These are phyloP conservation scores for Chionoecetes opilio DNA, from an alignment of 1,140 invertebrate genomes.

Conservation along the genomic window DNA sequence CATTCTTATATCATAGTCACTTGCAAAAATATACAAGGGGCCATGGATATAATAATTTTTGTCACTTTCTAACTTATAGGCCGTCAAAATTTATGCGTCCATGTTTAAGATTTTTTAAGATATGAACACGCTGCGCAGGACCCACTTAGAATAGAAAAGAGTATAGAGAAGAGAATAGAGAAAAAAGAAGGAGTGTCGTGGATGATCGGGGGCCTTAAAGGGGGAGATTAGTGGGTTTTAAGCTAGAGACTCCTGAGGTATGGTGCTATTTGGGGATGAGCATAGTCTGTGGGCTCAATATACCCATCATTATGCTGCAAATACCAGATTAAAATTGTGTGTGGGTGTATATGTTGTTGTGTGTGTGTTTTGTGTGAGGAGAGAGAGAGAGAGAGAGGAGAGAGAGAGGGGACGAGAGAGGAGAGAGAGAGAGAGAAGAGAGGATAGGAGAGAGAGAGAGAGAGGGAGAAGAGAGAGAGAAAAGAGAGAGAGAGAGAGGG, in stretches of 20 bases:
- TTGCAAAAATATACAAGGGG: background rate
- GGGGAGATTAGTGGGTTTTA: background rate
- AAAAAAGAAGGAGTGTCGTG: background rate
- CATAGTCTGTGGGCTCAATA: background rate
- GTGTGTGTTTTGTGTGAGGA: no score
- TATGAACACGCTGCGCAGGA: background rate
- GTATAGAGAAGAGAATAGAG: no score
- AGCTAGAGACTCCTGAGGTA: background rate
- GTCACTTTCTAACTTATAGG: background rate
- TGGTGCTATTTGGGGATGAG: background rate
- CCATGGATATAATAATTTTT: background rate
- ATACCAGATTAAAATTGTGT: background rate
- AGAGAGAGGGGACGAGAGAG: no score
- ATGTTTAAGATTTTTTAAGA: no score
- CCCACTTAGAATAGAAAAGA: no score
- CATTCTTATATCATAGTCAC: background rate
- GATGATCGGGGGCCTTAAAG: background rate
- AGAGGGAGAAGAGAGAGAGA: no score
- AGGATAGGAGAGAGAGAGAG: no score
- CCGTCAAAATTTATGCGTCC: background rate
- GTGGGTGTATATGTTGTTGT: no score
- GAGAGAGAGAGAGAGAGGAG: no score
- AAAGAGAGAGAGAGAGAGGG: no score
- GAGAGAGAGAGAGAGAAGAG: no score
- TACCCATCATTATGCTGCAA: background rate